A percentile compares a stretch with the other conserved stretches of the same genome.
phyloP scores from a whole-genome alignment of 30 jellyfish, hydroid and myxozoan species.

The Cassiopea xamachana region DNA sequence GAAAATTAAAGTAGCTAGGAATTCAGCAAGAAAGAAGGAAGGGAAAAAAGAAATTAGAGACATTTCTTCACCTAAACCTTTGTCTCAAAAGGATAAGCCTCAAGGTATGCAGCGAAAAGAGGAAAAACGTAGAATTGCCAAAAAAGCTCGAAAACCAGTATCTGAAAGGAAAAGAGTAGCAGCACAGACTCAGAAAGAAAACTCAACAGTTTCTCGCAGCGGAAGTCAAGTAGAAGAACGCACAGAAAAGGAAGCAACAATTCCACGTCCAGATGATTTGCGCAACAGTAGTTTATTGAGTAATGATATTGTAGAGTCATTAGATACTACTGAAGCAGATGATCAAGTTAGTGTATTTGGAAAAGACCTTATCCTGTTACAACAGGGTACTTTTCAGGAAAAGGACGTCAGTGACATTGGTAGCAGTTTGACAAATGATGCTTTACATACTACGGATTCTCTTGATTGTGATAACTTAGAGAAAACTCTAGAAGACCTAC shows the following conservation, averaged over 20 bases:
- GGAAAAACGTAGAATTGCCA: neutral
- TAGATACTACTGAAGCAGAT: slow-evolving; percentile 1
- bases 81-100: neutral
- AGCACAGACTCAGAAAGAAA: neutral
- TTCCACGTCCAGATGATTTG: slow-evolving; percentile 25
- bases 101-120: neutral
- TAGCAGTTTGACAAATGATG: neutral
- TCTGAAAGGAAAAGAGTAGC: slow-evolving; percentile 26
- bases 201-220: neutral
- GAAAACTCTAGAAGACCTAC: neutral
- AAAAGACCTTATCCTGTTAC: neutral
- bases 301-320: neutral
- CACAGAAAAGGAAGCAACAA: neutral
- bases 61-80: neutral
- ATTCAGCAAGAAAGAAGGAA: neutral
- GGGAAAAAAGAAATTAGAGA: neutral
- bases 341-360: neutral
- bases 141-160: slow-evolving; percentile 6
- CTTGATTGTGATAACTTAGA: neutral
- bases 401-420: neutral
- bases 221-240: neutral
- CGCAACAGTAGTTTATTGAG: slow-evolving; percentile 22
- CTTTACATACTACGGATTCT: too few species aligned
- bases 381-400: neutral
- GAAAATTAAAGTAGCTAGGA: neutral